Percentiles rank a stretch among this genome's conserved stretches.
phyloP scores from a whole-genome alignment of 2,797 vertebrate genomes.

The Chelidonichthys spinosus region DNA sequence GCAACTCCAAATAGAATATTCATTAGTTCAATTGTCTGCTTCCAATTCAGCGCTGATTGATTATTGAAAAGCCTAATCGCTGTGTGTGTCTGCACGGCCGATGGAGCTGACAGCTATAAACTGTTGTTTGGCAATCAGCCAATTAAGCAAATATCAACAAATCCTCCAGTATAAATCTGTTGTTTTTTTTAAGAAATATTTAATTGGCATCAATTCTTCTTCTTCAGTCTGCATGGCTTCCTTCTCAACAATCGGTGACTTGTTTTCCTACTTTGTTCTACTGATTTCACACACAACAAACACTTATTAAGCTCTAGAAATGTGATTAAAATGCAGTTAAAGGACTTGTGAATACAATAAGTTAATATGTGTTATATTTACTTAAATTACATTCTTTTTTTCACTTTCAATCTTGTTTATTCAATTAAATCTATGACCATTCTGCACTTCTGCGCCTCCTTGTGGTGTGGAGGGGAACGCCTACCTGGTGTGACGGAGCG shows the following conservation, averaged over 20 bases:
- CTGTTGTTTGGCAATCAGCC: conserved; percentile 24
- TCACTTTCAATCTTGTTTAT: neutral
- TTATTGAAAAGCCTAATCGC: conserved; percentile 51
- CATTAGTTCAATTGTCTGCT: conserved; percentile 58
- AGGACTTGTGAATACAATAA: too few relatives aligned
- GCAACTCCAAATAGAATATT: conserved; percentile 47
- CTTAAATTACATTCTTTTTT: too few relatives aligned
- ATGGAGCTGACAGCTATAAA: conserved; percentile 29
- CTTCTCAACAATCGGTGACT: conserved; percentile 9
- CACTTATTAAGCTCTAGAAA: too few relatives aligned
- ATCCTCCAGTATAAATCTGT: neutral
- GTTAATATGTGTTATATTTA: too few relatives aligned
- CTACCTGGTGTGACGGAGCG: conserved; percentile 97
- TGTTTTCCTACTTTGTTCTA: neutral
- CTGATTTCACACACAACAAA: too few relatives aligned
- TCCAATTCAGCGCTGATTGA: conserved; percentile 59
- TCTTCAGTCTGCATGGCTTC: conserved; percentile 6
- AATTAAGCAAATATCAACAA: conserved; percentile 25
- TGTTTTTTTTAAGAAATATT: too few relatives aligned
- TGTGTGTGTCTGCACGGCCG: conserved; percentile 30
- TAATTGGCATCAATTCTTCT: conserved; percentile 1
- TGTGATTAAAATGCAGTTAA: too few relatives aligned
- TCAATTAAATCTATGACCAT: neutral
- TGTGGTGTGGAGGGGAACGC: neutral
- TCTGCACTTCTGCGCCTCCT: neutral